Evolutionary conservation across 2,797 vertebrate species (phyloP).

Genomic region (Presbytis comata): DNA sequence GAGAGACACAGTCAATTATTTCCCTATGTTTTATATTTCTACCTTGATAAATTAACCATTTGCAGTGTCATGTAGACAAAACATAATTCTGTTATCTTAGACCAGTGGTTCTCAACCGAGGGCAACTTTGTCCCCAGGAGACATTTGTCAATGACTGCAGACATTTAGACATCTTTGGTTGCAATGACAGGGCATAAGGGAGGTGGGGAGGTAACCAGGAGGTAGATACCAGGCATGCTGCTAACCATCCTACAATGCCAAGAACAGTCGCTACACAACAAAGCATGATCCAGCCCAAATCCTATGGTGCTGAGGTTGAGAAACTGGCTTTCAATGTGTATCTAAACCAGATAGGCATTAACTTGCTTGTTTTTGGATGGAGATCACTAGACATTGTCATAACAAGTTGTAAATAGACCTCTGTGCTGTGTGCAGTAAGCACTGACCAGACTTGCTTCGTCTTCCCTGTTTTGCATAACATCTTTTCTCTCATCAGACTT

Average conservation of each 20-base stretch:
- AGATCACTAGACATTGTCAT: background rate
- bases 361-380: too few relatives aligned
- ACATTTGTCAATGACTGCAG: background rate
- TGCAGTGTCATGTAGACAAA: background rate
- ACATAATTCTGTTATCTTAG: background rate
- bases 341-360: background rate
- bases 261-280: accelerated
- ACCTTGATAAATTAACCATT: background rate
- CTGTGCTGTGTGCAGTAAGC: accelerated
- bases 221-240: accelerated
- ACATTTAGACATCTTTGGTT: background rate
- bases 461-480: background rate
- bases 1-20: accelerated
- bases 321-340: accelerated
- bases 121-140: background rate
- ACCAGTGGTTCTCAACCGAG: background rate
- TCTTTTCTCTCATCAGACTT: background rate
- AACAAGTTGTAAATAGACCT: accelerated
- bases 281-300: accelerated
- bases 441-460: accelerated
- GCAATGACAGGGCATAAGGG: background rate
- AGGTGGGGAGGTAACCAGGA: accelerated
- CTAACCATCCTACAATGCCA: accelerated
- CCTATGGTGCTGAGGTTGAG: background rate
- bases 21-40: accelerated